Conservation (phyloP, 2,113 vertebrate species). For the Cynoglossus semilaevis region DNA sequence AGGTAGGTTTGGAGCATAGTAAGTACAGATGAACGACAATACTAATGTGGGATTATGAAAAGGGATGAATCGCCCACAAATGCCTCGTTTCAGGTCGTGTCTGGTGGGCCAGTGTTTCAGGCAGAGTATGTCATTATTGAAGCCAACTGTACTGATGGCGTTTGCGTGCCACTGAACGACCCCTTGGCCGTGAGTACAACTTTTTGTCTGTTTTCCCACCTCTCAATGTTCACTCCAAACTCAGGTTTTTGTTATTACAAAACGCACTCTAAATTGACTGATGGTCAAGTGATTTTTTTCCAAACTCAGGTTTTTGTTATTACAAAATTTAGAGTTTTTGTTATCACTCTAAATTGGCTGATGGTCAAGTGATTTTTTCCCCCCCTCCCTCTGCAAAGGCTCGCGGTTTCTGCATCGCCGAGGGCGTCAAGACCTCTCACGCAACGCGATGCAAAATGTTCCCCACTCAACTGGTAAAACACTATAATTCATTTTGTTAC, state of each 20-base stretch:
- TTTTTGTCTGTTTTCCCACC: background rate
- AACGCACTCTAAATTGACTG: background rate
- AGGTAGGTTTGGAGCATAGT: slow-evolving; percentile 51
- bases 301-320: too few relatives aligned
- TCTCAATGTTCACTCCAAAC: too few relatives aligned
- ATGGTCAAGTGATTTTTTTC: background rate
- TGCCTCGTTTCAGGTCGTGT: slow-evolving; percentile 61
- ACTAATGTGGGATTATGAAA: background rate
- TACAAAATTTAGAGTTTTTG: too few relatives aligned
- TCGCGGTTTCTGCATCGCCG: slow-evolving; percentile 67
- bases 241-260: background rate
- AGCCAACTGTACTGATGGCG: slow-evolving; percentile 66
- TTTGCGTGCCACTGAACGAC: slow-evolving; percentile 53
- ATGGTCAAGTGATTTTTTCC: background rate
- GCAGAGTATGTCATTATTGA: slow-evolving; percentile 71
- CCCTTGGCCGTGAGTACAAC: slow-evolving; percentile 67
- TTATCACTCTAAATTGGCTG: background rate
- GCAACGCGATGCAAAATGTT: slow-evolving; percentile 69
- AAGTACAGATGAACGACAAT: background rate
- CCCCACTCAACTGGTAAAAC: slow-evolving; percentile 45
- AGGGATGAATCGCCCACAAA: background rate
- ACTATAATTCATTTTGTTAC: background rate
- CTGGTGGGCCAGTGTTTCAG: slow-evolving; percentile 29
- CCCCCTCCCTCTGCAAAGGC: slow-evolving; percentile 41
- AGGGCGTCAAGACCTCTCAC: slow-evolving; percentile 12